These are phyloP conservation scores for Antechinus stuartii DNA, from an alignment of 2,113 vertebrate species.

Conservation along the genomic window DNA sequence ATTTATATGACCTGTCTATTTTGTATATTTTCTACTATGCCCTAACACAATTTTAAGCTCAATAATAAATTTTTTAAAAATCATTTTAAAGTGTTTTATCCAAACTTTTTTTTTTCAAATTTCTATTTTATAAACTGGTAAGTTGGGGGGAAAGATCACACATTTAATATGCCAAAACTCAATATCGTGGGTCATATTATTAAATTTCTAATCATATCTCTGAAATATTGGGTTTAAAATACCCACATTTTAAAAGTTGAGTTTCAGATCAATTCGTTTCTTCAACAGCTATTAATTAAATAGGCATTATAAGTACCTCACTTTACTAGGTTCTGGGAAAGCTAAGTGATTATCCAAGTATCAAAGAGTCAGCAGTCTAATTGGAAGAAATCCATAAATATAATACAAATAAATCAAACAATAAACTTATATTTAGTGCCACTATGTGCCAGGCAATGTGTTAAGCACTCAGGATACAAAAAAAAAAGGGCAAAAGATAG, in stretches of 20 bases:
- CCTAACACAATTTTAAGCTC: conserved; percentile 10
- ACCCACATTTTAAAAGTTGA: not conserved
- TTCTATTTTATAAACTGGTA: not conserved
- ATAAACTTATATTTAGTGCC: not conserved
- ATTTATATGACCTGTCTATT: conserved; percentile 6
- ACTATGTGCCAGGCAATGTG: not conserved
- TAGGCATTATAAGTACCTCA: not conserved
- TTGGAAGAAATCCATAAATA: not conserved
- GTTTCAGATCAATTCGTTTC: not conserved
- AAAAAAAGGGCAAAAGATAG: not conserved
- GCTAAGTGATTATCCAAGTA: not conserved
- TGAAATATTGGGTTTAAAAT: not conserved
- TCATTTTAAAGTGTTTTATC: not conserved
- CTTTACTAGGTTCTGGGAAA: not conserved
- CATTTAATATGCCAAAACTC: not conserved
- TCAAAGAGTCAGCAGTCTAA: not conserved
- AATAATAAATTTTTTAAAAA: not conserved
- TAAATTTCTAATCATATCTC: conserved; percentile 15
- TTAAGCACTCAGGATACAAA: not conserved
- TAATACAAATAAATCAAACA: not conserved
- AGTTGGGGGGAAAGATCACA: not conserved
- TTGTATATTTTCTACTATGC: conserved; percentile 36
- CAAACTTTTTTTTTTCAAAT: not conserved
- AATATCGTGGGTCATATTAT: conserved; percentile 29
- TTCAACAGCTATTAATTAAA: not conserved